Evolutionary conservation across 2,888 invertebrate species (phyloP).

Genomic region (Sarcophaga subvicina): DNA sequence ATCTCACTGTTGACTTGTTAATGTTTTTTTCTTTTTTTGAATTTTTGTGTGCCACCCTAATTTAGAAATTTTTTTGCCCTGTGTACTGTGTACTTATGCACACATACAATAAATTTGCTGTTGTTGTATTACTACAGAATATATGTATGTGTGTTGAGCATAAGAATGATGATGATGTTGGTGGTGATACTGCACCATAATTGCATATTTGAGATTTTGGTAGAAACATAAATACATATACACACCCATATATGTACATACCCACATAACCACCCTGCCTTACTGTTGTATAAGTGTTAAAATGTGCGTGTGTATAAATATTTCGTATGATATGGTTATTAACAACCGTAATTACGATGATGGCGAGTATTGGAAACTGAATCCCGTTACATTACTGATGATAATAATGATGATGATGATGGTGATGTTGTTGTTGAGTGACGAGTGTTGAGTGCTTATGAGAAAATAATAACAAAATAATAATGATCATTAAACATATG

Average conservation of each 20-base stretch:
- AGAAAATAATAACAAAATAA: neutral
- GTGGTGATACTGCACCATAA: conserved; percentile 24
- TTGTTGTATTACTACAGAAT: no score
- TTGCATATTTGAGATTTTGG: conserved; percentile 26
- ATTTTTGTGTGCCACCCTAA: no score
- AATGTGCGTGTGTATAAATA: neutral
- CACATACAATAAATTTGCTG: no score
- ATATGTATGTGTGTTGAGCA: neutral
- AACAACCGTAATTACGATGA: neutral
- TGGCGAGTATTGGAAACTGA: neutral
- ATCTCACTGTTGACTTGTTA: no score
- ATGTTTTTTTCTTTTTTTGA: no score
- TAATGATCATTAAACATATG: neutral
- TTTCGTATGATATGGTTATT: neutral
- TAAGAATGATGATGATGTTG: neutral
- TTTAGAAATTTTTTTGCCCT: no score
- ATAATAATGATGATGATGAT: neutral
- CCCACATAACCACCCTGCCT: neutral
- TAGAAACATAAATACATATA: neutral
- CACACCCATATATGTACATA: neutral
- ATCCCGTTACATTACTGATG: neutral
- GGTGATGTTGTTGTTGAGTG: neutral
- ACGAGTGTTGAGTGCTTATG: neutral
- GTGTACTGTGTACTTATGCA: no score
- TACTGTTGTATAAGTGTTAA: neutral